A percentile compares a stretch with the other conserved stretches of the same genome.
These are phyloP conservation scores for Potorous gilbertii DNA, from an alignment of 2,797 vertebrate genomes.

Conservation along the genomic window DNA sequence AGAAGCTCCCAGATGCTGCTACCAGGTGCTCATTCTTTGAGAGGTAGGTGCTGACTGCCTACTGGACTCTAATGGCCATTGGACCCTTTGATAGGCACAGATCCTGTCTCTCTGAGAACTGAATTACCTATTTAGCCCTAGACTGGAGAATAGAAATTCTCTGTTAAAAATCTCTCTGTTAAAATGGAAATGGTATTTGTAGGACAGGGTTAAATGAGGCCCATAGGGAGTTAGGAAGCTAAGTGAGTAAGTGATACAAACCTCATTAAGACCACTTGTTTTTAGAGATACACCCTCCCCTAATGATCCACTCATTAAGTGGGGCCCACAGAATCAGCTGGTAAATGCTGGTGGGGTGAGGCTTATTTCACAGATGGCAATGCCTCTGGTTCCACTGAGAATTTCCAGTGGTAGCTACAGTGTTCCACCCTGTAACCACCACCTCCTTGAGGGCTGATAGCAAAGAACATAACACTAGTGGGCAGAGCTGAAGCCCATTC, in stretches of 20 bases:
- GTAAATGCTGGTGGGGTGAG: background rate
- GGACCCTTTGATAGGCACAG: too few species aligned
- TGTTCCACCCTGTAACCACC: too few species aligned
- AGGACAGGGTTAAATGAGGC: background rate
- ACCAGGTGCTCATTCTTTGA: too few species aligned
- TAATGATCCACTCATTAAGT: background rate
- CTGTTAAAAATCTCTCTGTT: too few species aligned
- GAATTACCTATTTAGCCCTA: background rate
- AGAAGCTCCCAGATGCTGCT: background rate
- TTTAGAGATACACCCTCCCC: accelerated
- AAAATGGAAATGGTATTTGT: background rate
- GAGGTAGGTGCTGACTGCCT: background rate
- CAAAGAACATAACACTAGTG: background rate
- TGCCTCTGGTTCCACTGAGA: too few species aligned
- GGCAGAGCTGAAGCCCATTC: accelerated
- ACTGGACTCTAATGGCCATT: background rate
- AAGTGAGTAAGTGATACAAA: background rate
- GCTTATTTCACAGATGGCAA: background rate
- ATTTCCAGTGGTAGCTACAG: too few species aligned
- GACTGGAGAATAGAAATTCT: background rate
- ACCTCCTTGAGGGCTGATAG: too few species aligned
- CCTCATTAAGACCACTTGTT: background rate
- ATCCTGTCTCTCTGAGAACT: background rate
- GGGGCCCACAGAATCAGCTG: background rate
- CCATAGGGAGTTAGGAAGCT: background rate